phyloP scores from a whole-genome alignment of 2,888 invertebrate species.

The Leptopterna dolabrata region DNA sequence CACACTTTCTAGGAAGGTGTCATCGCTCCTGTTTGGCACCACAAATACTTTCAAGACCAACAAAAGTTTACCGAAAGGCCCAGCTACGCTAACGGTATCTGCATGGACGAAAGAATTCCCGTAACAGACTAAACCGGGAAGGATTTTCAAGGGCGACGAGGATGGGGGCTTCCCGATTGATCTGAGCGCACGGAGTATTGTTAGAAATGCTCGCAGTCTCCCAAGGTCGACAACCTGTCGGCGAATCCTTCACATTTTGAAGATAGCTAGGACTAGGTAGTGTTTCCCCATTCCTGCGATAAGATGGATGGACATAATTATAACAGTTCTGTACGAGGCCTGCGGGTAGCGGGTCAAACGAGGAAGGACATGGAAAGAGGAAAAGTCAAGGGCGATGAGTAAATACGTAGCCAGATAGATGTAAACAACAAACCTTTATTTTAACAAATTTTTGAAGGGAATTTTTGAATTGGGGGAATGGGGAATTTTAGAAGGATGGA shows the following conservation, averaged over 20 bases:
- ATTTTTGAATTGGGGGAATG: no score
- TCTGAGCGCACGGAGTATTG: not conserved
- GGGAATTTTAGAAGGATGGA: no score
- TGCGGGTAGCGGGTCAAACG: no score
- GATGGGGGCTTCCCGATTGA: slow-evolving; percentile 8
- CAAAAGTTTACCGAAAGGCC: not conserved
- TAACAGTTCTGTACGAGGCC: not conserved
- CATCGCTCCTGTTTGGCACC: no score
- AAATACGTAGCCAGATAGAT: no score
- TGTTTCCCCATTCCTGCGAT: not conserved
- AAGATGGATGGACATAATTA: not conserved
- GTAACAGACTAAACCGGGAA: not conserved
- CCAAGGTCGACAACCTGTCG: slow-evolving; percentile 36
- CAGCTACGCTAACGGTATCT: not conserved
- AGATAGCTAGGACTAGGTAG: not conserved
- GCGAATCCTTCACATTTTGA: slow-evolving; percentile 19
- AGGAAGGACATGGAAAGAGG: no score
- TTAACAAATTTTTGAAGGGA: no score
- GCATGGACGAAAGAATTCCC: not conserved
- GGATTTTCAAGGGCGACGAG: slow-evolving; percentile 17
- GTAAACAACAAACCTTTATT: no score
- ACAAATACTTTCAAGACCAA: not conserved
- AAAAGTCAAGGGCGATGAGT: no score
- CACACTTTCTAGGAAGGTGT: no score
- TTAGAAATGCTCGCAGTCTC: not conserved